These are phyloP conservation scores for Bubo blakistoni DNA, from an alignment of 2,113 vertebrate genomes.

Conservation along the genomic window DNA sequence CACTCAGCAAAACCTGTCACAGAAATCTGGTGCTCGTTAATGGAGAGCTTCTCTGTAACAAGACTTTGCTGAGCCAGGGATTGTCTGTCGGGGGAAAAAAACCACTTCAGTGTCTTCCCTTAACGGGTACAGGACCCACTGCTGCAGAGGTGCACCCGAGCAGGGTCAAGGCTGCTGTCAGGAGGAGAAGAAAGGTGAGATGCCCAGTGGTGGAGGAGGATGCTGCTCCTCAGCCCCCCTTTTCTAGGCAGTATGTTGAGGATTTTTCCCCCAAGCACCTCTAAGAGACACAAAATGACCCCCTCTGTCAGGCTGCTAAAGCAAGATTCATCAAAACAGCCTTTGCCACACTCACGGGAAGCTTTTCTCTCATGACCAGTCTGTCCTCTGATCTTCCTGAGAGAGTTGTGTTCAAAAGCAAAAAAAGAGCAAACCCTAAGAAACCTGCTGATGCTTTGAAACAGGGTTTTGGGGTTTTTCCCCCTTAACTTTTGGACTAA, in stretches of 20 bases:
- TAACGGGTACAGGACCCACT: background rate
- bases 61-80: background rate
- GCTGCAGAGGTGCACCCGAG: too few species aligned
- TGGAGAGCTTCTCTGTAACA: background rate
- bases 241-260: background rate
- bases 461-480: too few species aligned
- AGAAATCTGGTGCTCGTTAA: background rate
- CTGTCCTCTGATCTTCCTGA: background rate
- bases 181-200: background rate
- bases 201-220: background rate
- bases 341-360: background rate
- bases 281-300: background rate
- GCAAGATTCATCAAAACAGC: background rate
- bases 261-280: background rate
- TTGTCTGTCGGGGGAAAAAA: background rate
- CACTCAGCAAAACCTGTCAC: background rate
- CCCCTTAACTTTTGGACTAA: background rate
- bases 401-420: too few species aligned
- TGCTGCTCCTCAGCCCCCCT: background rate
- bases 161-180: background rate
- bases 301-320: background rate
- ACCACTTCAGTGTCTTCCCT: background rate
- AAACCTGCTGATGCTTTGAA: background rate
- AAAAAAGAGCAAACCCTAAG: background rate
- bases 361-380: background rate